These are phyloP conservation scores for Planiliza haematocheilus DNA, from an alignment of 2,113 vertebrate species.

Conservation along the genomic window DNA sequence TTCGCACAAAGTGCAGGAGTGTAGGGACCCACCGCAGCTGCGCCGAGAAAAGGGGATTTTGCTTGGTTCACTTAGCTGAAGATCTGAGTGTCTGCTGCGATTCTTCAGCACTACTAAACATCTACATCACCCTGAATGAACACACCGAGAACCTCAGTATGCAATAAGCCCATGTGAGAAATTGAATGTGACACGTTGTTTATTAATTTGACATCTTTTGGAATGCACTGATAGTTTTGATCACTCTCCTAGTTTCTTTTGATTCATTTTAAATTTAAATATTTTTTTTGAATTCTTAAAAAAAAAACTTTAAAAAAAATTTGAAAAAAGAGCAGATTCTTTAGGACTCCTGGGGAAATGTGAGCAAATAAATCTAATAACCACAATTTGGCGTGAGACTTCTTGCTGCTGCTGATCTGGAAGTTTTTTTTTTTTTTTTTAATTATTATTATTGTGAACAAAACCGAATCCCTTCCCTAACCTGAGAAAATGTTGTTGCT, in stretches of 20 bases:
- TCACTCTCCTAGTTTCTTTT: slow-evolving; percentile 7
- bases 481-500: slow-evolving; percentile 78
- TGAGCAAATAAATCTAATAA: slow-evolving; percentile 14
- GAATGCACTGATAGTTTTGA: slow-evolving; percentile 60
- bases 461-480: slow-evolving; percentile 6
- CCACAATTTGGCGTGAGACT: slow-evolving; percentile 24
- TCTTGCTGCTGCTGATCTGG: slow-evolving; percentile 39
- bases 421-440: neutral
- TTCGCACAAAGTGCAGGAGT: slow-evolving; percentile 57
- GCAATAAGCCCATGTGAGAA: slow-evolving; percentile 14
- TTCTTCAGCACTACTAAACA: neutral
- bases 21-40: slow-evolving; percentile 15
- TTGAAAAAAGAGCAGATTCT: neutral
- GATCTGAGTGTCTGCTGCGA: slow-evolving; percentile 9
- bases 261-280: neutral
- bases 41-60: slow-evolving; percentile 9
- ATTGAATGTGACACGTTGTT: slow-evolving; percentile 22
- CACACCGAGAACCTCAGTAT: slow-evolving; percentile 11
- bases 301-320: neutral
- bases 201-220: slow-evolving; percentile 8
- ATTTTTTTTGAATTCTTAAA: slow-evolving; percentile 1
- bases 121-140: neutral
- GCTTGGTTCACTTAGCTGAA: neutral
- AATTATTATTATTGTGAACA: slow-evolving; percentile 28
- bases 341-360: slow-evolving; percentile 12